Percentiles rank a stretch among this genome's conserved stretches.
These are phyloP conservation scores for Zaprionus taronus DNA, from an alignment of 1,140 invertebrate species.

Conservation along the genomic window DNA sequence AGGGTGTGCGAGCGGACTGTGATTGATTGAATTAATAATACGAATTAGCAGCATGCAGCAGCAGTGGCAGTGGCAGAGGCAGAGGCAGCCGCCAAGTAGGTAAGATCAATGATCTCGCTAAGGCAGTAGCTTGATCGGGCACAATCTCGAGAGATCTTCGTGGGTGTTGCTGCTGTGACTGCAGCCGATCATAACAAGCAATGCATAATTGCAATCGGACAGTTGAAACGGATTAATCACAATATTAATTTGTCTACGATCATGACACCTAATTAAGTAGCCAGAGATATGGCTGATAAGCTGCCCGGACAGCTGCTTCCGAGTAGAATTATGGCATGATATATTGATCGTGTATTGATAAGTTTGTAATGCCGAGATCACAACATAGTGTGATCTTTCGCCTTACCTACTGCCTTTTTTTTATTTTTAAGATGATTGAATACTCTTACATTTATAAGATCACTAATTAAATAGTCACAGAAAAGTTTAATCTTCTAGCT, in stretches of 20 bases:
- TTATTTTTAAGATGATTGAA: no score
- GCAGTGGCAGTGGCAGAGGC: not conserved
- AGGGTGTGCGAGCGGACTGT: conserved; percentile 45
- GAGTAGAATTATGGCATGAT: not conserved
- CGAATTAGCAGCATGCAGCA: conserved; percentile 60
- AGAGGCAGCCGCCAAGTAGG: conserved; percentile 60
- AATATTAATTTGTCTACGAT: conserved; percentile 6
- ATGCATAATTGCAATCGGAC: conserved; percentile 5
- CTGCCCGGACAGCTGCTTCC: not conserved
- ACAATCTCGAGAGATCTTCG: not conserved
- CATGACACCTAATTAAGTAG: not conserved
- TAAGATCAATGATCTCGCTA: conserved; percentile 71
- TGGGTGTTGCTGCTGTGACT: conserved; percentile 44
- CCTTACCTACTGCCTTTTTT: no score
- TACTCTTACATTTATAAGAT: no score
- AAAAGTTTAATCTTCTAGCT: no score
- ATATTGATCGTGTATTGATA: not conserved
- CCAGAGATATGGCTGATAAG: not conserved
- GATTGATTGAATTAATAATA: conserved; percentile 82
- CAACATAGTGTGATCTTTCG: no score
- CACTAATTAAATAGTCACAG: no score
- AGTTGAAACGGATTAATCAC: not conserved
- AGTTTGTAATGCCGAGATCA: not conserved
- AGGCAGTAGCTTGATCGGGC: conserved; percentile 26
- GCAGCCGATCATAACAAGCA: conserved; percentile 44